A percentile compares a stretch with the other conserved stretches of the same genome.
phyloP scores from a whole-genome alignment of 2,888 invertebrate species.

The Miltochrista miniata region DNA sequence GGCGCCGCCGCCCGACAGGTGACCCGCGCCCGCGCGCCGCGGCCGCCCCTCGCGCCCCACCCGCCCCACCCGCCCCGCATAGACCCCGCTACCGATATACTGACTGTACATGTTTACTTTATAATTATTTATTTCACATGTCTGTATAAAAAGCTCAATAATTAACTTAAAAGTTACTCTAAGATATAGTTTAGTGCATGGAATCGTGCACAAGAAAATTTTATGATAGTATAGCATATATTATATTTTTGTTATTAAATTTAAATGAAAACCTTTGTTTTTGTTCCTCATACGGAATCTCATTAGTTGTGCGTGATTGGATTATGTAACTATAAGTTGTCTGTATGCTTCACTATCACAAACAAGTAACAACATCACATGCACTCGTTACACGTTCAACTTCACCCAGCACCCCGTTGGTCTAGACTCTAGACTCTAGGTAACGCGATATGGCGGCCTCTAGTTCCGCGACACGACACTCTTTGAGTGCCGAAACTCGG shows the following conservation, averaged over 20 bases:
- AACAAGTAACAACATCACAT: conserved; percentile 53
- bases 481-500: conserved; percentile 1
- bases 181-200: conserved; percentile 70
- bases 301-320: conserved; percentile 57
- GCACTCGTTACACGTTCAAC: conserved; percentile 19
- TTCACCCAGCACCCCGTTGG: conserved; percentile 12
- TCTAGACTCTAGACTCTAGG: too few species aligned
- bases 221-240: conserved; percentile 61
- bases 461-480: background rate
- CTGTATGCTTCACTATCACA: conserved; percentile 52
- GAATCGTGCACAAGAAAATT: conserved; percentile 71
- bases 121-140: conserved; percentile 58
- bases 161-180: conserved; percentile 78
- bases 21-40: conserved; percentile 10
- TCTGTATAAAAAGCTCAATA: conserved; percentile 82
- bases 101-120: conserved; percentile 62
- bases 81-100: conserved; percentile 49
- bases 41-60: conserved; percentile 9
- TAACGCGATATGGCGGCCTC: too few species aligned
- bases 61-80: conserved; percentile 50
- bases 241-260: conserved; percentile 71
- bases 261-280: conserved; percentile 60
- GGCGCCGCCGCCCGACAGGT: conserved; percentile 48
- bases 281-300: conserved; percentile 79
- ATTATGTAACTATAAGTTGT: conserved; percentile 39